Percentiles rank a stretch among this genome's conserved stretches.
phyloP scores from a whole-genome alignment of 2,797 vertebrate genomes.

The Hippoglossus hippoglossus region DNA sequence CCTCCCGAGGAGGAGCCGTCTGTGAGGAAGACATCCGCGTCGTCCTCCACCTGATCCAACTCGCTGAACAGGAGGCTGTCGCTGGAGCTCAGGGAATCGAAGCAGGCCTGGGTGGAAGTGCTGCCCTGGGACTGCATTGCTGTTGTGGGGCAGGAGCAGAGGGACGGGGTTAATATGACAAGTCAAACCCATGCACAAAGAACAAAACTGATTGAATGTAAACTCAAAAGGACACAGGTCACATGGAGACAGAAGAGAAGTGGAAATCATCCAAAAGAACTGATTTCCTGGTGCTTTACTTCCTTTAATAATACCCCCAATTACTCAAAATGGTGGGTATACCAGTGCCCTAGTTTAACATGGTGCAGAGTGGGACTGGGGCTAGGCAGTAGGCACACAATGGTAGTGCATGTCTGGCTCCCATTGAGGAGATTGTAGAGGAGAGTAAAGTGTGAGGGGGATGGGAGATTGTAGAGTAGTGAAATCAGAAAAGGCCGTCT shows the following conservation, averaged over 20 bases:
- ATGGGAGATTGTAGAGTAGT: slow-evolving; percentile 77
- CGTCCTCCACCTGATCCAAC: slow-evolving; percentile 79
- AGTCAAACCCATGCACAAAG: neutral
- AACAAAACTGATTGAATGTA: neutral
- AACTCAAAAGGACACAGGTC: slow-evolving; percentile 6
- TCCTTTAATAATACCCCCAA: slow-evolving; percentile 55
- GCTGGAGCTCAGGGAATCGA: slow-evolving; percentile 81
- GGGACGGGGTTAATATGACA: slow-evolving; percentile 12
- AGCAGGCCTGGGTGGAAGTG: slow-evolving; percentile 81
- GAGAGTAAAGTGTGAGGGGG: slow-evolving; percentile 79
- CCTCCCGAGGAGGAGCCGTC: slow-evolving; percentile 64
- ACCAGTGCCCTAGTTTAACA: slow-evolving; percentile 77
- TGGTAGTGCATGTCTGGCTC: slow-evolving; percentile 78
- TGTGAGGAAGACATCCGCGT: slow-evolving; percentile 82
- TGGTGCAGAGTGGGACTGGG: slow-evolving; percentile 72
- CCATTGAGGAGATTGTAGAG: slow-evolving; percentile 78
- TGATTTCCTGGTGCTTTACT: slow-evolving; percentile 20
- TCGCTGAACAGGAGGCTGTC: slow-evolving; percentile 83
- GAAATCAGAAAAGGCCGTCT: slow-evolving; percentile 76
- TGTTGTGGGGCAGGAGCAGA: slow-evolving; percentile 27
- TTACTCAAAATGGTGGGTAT: slow-evolving; percentile 79
- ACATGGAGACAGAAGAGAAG: neutral
- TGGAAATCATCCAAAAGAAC: slow-evolving; percentile 1
- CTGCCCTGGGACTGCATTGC: slow-evolving; percentile 86
- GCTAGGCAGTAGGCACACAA: slow-evolving; percentile 77